Conservation (phyloP, 1,140 invertebrate genomes). For the Pissodes strobi region DNA sequence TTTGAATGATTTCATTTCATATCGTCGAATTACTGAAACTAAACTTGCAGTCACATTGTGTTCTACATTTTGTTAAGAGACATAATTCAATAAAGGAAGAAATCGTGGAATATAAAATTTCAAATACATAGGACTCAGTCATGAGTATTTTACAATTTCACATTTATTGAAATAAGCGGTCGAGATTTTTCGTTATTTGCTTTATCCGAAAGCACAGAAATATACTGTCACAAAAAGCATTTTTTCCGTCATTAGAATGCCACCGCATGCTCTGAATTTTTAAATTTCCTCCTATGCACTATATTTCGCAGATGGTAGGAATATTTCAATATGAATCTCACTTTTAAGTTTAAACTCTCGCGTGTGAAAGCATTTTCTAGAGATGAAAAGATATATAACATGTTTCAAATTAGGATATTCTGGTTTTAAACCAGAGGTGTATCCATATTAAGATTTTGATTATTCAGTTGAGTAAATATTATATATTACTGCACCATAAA, state of each 20-base stretch:
- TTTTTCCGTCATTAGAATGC: constrained; percentile 7
- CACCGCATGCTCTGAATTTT: constrained; percentile 15
- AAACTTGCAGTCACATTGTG: constrained; percentile 16
- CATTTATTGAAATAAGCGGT: constrained; percentile 7
- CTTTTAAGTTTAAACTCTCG: constrained; percentile 1
- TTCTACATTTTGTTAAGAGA: constrained; percentile 6
- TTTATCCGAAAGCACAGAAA: neutral
- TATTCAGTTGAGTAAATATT: too few relatives aligned
- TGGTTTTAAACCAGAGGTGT: too few relatives aligned
- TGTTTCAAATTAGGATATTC: too few relatives aligned
- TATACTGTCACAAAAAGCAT: neutral
- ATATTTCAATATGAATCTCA: constrained; percentile 26
- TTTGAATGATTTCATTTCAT: too few relatives aligned
- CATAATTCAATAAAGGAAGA: neutral
- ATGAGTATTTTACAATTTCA: neutral
- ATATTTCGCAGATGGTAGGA: constrained; percentile 14
- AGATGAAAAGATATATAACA: constrained; percentile 18
- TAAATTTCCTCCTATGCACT: constrained; percentile 6
- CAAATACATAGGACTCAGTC: constrained; percentile 1
- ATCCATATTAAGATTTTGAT: too few relatives aligned
- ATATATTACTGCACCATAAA: too few relatives aligned
- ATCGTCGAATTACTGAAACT: constrained; percentile 6
- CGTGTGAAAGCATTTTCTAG: neutral
- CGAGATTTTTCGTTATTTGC: constrained; percentile 1
- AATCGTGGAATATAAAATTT: neutral